Conservation (phyloP, 92 coral and sea anemone species). For the Phenganax stokvisi region DNA sequence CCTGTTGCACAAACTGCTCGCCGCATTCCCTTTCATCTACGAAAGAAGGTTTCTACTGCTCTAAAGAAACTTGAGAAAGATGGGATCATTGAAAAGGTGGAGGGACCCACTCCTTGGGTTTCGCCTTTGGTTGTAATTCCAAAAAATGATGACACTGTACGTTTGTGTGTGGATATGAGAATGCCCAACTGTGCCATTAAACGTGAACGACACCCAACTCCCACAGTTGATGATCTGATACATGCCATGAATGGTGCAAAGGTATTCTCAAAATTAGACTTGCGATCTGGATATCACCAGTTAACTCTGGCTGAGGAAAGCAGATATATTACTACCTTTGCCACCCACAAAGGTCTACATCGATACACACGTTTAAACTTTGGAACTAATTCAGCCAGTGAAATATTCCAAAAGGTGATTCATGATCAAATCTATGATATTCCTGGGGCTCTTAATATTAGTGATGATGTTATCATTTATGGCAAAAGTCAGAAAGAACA, state of each 20-base stretch:
- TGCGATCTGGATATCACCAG: slow-evolving; percentile 22
- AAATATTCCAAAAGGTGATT: slow-evolving; percentile 1
- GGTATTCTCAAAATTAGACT: slow-evolving; percentile 11
- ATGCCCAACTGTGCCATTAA: slow-evolving; percentile 1
- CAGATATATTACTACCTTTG: not conserved
- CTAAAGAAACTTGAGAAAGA: slow-evolving; percentile 41
- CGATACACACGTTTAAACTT: slow-evolving; percentile 1
- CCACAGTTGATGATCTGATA: slow-evolving; percentile 18
- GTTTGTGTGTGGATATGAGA: slow-evolving; percentile 19
- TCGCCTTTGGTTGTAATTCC: slow-evolving; percentile 43
- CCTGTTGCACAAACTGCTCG: slow-evolving; percentile 46
- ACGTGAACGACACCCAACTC: slow-evolving; percentile 16
- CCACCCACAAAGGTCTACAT: slow-evolving; percentile 14
- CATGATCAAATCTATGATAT: not conserved
- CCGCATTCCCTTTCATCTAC: slow-evolving; percentile 47
- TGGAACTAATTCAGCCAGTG: slow-evolving; percentile 5
- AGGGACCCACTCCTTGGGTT: slow-evolving; percentile 52
- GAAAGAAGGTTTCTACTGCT: slow-evolving; percentile 44
- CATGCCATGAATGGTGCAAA: slow-evolving; percentile 18
- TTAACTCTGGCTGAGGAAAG: not conserved
- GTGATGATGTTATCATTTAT: slow-evolving; percentile 22
- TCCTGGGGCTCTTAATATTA: slow-evolving; percentile 8
- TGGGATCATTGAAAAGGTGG: slow-evolving; percentile 49
- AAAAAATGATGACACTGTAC: slow-evolving; percentile 32
- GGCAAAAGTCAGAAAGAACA: not conserved